Conservation (phyloP, 2,797 vertebrate species). For the Phalloptychus januarius region DNA sequence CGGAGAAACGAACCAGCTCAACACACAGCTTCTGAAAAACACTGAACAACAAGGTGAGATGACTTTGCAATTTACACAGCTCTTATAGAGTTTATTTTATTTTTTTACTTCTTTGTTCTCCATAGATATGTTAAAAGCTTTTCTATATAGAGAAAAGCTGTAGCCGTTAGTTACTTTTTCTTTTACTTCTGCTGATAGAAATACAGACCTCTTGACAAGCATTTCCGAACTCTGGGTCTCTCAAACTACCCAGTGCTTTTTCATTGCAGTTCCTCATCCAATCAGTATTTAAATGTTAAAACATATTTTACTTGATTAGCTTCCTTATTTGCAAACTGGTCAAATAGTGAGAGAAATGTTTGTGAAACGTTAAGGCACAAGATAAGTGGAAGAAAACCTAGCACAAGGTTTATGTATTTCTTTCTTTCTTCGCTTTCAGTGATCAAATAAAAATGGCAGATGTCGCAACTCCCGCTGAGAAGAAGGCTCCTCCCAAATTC, state of each 20-base stretch:
- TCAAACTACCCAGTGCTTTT: background rate
- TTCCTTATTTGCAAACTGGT: background rate
- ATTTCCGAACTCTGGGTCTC: background rate
- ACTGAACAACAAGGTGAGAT: conserved; percentile 44
- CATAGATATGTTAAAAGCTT: background rate
- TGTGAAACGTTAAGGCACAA: background rate
- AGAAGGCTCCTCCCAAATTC: conserved; percentile 83
- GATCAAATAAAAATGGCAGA: conserved; percentile 59
- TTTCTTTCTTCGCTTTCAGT: background rate
- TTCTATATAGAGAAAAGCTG: background rate
- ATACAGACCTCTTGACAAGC: background rate
- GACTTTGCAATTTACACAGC: conserved; percentile 22
- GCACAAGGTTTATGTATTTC: background rate
- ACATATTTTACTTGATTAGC: background rate
- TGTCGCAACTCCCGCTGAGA: conserved; percentile 62
- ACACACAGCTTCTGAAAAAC: conserved; percentile 25
- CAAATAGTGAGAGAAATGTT: background rate
- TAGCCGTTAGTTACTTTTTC: background rate
- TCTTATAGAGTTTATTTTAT: background rate
- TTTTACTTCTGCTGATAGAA: background rate
- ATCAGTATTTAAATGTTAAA: background rate
- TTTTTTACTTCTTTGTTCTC: conserved; percentile 10
- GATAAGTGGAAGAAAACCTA: background rate
- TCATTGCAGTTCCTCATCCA: background rate
- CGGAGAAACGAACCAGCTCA: conserved; percentile 13